Conservation (phyloP, 2,113 vertebrate species). For the Nannospalax galili region DNA sequence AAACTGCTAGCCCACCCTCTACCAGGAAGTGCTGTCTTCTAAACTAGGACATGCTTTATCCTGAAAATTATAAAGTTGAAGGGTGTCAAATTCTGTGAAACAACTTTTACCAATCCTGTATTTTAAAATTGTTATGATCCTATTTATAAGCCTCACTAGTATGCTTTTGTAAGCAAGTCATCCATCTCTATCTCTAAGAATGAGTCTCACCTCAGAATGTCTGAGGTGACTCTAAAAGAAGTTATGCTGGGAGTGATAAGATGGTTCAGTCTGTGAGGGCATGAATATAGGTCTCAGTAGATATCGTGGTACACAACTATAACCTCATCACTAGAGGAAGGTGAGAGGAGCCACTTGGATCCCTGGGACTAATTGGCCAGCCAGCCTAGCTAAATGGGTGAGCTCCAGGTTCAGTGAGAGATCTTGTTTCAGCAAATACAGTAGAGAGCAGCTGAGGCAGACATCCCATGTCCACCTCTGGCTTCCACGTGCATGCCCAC, state of each 20-base stretch:
- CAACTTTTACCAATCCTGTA: not conserved
- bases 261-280: not conserved
- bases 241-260: not conserved
- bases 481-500: too few relatives aligned
- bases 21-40: not conserved
- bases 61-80: constrained; percentile 9
- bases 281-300: not conserved
- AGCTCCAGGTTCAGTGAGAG: not conserved
- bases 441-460: not conserved
- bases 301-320: too few relatives aligned
- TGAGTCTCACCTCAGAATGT: not conserved
- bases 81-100: not conserved
- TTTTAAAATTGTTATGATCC: not conserved
- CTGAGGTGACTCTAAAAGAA: constrained; percentile 21
- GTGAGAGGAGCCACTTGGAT: not conserved
- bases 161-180: not conserved
- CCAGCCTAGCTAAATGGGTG: not conserved
- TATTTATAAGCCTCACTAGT: not conserved
- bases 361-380: not conserved
- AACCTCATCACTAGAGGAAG: not conserved
- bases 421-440: not conserved
- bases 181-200: not conserved
- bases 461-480: too few relatives aligned
- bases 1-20: not conserved
- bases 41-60: not conserved